Percentiles rank a stretch among this genome's conserved stretches.
Conservation (phyloP, 2,113 vertebrate species). For the Chionomys nivalis region DNA sequence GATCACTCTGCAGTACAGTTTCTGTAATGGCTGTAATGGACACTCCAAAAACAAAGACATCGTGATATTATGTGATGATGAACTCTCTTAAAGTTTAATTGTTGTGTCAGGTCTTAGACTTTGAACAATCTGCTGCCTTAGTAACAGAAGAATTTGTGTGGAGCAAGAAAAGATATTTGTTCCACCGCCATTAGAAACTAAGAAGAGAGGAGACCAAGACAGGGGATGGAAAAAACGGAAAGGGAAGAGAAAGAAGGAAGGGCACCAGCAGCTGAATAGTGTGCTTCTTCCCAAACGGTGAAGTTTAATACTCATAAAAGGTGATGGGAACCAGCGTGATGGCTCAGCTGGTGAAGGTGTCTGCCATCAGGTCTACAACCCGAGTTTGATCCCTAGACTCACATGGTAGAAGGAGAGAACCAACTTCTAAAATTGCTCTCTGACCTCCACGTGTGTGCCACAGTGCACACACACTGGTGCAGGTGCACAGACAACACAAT, state of each 20-base stretch:
- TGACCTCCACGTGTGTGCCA: not conserved
- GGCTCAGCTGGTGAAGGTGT: not conserved
- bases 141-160: constrained; percentile 1
- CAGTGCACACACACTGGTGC: not conserved
- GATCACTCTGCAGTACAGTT: not conserved
- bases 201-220: not conserved
- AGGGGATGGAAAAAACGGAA: not conserved
- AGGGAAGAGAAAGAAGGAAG: not conserved
- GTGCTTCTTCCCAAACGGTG: not conserved
- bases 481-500: not conserved
- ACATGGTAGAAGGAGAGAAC: not conserved
- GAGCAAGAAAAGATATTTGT: constrained; percentile 1
- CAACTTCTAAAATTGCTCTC: not conserved
- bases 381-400: not conserved
- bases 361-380: not conserved
- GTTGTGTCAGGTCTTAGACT: not conserved
- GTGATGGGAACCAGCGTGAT: not conserved
- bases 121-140: constrained; percentile 17
- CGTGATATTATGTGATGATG: not conserved
- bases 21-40: not conserved
- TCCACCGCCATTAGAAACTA: not conserved
- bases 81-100: constrained; percentile 50
- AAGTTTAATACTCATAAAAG: not conserved
- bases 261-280: not conserved
- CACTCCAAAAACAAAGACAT: not conserved